Conservation (phyloP, 2,113 vertebrate species). For the Alethe diademata region DNA sequence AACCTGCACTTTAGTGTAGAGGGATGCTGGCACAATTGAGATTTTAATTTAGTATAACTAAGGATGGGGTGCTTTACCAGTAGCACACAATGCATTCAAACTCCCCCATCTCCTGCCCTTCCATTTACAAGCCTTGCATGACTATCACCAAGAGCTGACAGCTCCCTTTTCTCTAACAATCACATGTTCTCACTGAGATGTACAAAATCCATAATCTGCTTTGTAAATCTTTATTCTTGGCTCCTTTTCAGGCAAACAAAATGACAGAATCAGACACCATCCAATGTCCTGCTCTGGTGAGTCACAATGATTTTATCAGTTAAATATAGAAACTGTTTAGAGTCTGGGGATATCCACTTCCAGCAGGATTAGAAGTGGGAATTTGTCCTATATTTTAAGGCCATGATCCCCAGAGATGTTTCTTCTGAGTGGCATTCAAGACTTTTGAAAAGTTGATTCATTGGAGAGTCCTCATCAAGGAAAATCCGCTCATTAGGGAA, state of each 20-base stretch:
- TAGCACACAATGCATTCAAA: neutral
- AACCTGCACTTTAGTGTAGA: neutral
- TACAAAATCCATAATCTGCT: neutral
- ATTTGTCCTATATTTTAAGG: neutral
- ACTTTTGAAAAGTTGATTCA: neutral
- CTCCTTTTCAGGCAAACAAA: neutral
- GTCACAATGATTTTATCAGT: slow-evolving; percentile 7
- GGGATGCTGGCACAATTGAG: neutral
- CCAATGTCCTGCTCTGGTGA: neutral
- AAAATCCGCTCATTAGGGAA: neutral
- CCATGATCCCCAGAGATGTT: neutral
- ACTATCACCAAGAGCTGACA: neutral
- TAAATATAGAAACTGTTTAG: neutral
- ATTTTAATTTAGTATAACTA: neutral
- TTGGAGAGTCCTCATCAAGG: neutral
- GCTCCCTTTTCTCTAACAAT: neutral
- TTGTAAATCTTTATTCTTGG: slow-evolving; percentile 10
- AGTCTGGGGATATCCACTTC: neutral
- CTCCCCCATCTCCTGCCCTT: neutral
- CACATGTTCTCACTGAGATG: neutral
- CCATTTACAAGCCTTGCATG: neutral
- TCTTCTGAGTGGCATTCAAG: neutral
- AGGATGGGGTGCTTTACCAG: neutral
- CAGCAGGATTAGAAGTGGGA: neutral
- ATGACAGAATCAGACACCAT: neutral